Conservation (phyloP, 23 tunicate genomes). For the Corella eumyota region DNA sequence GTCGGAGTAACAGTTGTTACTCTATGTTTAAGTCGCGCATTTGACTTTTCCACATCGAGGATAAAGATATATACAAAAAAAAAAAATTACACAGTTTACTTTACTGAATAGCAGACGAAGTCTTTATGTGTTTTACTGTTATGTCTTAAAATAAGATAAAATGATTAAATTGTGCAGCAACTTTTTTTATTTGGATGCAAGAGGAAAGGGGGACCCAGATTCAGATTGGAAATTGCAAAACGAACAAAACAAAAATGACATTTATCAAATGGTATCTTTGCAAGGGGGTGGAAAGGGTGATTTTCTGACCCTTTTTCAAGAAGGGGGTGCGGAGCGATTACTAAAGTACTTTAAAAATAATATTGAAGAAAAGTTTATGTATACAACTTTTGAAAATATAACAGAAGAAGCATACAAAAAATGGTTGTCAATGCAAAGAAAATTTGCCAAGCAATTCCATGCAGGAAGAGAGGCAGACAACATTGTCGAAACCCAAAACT, state of each 20-base stretch:
- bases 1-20: too few species aligned
- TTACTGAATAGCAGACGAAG: too few species aligned
- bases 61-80: too few species aligned
- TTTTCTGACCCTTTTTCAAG: slow-evolving; percentile 27
- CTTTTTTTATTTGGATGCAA: slow-evolving; percentile 61
- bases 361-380: slow-evolving; percentile 24
- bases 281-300: slow-evolving; percentile 90
- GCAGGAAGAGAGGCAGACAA: slow-evolving; percentile 18
- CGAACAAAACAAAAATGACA: slow-evolving; percentile 35
- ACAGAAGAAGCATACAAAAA: slow-evolving; percentile 39
- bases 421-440: slow-evolving; percentile 25
- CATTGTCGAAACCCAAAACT: too few species aligned
- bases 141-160: background rate
- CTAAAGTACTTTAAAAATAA: slow-evolving; percentile 20
- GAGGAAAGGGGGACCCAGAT: slow-evolving; percentile 39
- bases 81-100: too few species aligned
- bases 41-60: too few species aligned
- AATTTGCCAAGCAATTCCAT: slow-evolving; percentile 11
- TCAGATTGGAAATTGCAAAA: slow-evolving; percentile 80
- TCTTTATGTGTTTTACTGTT: too few species aligned
- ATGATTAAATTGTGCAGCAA: slow-evolving; percentile 32
- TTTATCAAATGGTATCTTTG: slow-evolving; percentile 65
- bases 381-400: slow-evolving; percentile 8
- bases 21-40: too few species aligned
- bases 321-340: slow-evolving; percentile 25